Percentiles rank a stretch among this genome's conserved stretches.
These are phyloP conservation scores for Sturnira hondurensis DNA, from an alignment of 2,113 vertebrate species.

Conservation along the genomic window DNA sequence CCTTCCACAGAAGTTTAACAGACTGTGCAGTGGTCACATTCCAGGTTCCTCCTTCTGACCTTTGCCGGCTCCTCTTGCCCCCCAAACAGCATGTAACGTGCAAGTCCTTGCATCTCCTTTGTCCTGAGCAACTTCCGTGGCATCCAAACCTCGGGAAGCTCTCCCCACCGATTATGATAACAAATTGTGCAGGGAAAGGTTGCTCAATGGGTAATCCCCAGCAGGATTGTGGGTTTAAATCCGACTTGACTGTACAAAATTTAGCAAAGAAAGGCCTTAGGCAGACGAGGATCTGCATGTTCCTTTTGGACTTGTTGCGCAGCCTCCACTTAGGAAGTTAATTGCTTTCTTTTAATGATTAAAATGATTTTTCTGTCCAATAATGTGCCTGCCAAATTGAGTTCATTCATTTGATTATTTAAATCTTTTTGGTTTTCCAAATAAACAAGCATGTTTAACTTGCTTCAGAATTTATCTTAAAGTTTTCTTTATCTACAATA, in stretches of 20 bases:
- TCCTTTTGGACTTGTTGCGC: background rate
- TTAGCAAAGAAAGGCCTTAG: background rate
- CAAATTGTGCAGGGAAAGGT: background rate
- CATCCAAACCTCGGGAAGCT: background rate
- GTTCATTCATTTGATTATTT: background rate
- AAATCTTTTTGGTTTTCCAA: background rate
- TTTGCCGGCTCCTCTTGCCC: background rate
- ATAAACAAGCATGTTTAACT: background rate
- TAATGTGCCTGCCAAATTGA: background rate
- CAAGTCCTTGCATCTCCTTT: background rate
- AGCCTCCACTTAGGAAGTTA: background rate
- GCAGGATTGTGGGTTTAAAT: background rate
- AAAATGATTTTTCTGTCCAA: background rate
- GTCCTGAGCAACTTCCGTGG: background rate
- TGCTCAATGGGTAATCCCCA: background rate
- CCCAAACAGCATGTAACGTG: background rate
- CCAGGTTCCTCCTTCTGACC: background rate
- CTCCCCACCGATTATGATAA: background rate
- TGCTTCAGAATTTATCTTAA: background rate
- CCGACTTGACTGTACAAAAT: background rate
- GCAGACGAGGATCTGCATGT: accelerated
- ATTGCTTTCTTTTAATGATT: background rate
- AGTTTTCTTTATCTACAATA: background rate
- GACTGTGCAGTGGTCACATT: too few relatives aligned
- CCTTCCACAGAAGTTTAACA: background rate